Evolutionary conservation across 2,797 vertebrate genomes (phyloP).

Genomic region (Apodemus agrarius): DNA sequence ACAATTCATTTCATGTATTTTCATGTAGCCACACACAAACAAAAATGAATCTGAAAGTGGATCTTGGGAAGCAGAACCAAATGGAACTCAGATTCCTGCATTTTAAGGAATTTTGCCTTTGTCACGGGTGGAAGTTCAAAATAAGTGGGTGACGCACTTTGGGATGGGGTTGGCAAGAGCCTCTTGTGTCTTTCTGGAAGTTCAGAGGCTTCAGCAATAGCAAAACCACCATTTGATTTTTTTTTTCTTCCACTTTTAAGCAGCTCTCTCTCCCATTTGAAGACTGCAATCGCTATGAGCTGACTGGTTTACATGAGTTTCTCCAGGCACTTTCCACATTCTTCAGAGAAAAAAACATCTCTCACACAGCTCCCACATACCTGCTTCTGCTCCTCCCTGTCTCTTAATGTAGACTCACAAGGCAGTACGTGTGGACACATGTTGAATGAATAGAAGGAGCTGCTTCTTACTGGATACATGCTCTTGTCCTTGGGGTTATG

Average conservation of each 20-base stretch:
- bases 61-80: slow-evolving; percentile 13
- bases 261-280: slow-evolving; percentile 9
- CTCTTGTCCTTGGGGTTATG: background rate
- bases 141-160: slow-evolving; percentile 65
- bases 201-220: slow-evolving; percentile 7
- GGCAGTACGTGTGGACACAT: background rate
- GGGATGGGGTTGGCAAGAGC: slow-evolving; percentile 17
- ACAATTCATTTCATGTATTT: slow-evolving; percentile 43
- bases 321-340: background rate
- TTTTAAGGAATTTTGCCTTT: slow-evolving; percentile 49
- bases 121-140: slow-evolving; percentile 68
- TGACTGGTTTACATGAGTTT: background rate
- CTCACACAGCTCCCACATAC: background rate
- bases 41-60: slow-evolving; percentile 43
- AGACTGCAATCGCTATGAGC: slow-evolving; percentile 27
- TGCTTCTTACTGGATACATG: background rate
- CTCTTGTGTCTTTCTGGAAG: background rate
- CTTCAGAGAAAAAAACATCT: background rate
- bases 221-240: background rate
- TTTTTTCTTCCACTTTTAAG: background rate
- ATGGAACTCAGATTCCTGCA: slow-evolving; percentile 59
- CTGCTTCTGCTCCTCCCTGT: background rate
- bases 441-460: background rate
- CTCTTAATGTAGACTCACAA: background rate
- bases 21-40: slow-evolving; percentile 5